phyloP scores from a whole-genome alignment of 2,888 invertebrate genomes.

The Noctua comes region DNA sequence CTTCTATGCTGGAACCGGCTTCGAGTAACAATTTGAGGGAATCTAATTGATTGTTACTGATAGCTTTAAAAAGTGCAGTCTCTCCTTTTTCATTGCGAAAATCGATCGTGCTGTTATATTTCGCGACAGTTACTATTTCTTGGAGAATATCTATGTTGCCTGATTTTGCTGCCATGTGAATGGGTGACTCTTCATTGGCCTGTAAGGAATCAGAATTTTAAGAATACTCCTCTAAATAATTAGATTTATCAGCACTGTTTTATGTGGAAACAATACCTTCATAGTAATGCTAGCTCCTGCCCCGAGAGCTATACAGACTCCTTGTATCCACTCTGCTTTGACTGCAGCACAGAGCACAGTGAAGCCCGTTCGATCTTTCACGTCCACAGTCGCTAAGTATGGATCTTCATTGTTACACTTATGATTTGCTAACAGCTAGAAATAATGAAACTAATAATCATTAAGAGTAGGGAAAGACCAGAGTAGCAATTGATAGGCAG shows the following conservation, averaged over 20 bases:
- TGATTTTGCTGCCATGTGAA: constrained; percentile 84
- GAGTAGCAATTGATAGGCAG: neutral
- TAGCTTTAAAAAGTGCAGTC: constrained; percentile 83
- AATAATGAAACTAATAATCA: constrained; percentile 1
- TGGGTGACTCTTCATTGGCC: constrained; percentile 69
- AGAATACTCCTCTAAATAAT: neutral
- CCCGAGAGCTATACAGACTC: constrained; percentile 84
- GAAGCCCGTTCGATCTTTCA: constrained; percentile 54
- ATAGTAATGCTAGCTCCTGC: constrained; percentile 85
- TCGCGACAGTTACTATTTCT: constrained; percentile 80
- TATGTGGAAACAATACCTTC: constrained; percentile 46
- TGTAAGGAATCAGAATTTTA: constrained; percentile 20
- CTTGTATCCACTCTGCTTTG: constrained; percentile 81
- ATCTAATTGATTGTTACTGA: constrained; percentile 76
- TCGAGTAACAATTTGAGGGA: constrained; percentile 80
- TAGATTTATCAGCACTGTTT: neutral
- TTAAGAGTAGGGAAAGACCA: neutral
- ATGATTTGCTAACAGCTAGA: constrained; percentile 53
- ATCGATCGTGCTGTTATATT: constrained; percentile 68
- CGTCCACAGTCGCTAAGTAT: constrained; percentile 50
- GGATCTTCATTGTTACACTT: constrained; percentile 33
- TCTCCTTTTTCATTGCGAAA: constrained; percentile 78
- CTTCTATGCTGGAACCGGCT: constrained; percentile 81
- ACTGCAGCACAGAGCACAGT: constrained; percentile 85
- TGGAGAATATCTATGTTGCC: constrained; percentile 83